Evolutionary conservation across 2,113 vertebrate genomes (phyloP).

Genomic region (Euleptes europaea): DNA sequence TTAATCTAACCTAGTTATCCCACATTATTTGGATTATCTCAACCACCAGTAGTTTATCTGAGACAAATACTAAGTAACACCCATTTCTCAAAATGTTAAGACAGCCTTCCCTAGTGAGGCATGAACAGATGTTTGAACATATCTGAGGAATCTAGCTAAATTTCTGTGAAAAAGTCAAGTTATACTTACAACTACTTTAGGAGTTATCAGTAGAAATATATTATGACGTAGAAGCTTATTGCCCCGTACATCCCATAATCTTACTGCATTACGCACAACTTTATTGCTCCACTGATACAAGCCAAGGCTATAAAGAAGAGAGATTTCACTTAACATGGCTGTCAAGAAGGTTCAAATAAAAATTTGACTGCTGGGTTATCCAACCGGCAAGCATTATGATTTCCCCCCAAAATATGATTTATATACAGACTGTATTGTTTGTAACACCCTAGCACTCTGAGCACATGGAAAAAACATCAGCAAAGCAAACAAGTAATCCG

Average conservation of each 20-base stretch:
- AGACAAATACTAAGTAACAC: not conserved
- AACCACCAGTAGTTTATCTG: not conserved
- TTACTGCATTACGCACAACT: conserved; percentile 82
- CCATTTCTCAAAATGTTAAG: not conserved
- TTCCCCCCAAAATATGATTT: not conserved
- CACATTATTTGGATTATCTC: not conserved
- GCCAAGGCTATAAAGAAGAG: conserved; percentile 82
- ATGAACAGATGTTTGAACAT: not conserved
- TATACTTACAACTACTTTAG: conserved; percentile 88
- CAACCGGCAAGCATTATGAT: not conserved
- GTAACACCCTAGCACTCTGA: not conserved
- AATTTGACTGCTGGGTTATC: not conserved
- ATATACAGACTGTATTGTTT: not conserved
- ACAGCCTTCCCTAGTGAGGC: not conserved
- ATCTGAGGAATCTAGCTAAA: not conserved
- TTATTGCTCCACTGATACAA: conserved; percentile 95
- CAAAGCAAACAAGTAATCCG: not conserved
- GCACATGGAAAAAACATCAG: not conserved
- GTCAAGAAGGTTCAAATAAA: not conserved
- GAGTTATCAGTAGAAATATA: conserved; percentile 89
- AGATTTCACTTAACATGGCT: conserved; percentile 24
- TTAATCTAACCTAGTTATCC: too few species aligned
- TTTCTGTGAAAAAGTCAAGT: not conserved
- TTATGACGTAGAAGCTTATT: conserved; percentile 84
- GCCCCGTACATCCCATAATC: conserved; percentile 87